phyloP scores from a whole-genome alignment of 2,113 vertebrate genomes.

The Mobula birostris region DNA sequence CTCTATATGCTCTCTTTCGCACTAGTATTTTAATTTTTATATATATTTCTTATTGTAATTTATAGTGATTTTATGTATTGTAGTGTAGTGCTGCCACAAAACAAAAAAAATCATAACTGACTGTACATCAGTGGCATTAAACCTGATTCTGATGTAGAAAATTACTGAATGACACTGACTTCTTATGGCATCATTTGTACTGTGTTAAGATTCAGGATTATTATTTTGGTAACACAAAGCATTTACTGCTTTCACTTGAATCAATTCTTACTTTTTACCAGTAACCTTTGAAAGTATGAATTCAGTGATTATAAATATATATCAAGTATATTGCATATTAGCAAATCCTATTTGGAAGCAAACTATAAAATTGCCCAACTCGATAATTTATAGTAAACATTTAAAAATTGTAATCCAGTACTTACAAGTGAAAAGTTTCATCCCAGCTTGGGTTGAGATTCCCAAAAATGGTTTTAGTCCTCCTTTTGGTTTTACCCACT shows the following conservation, averaged over 20 bases:
- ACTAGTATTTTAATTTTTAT: too few species aligned
- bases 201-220: background rate
- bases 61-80: too few species aligned
- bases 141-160: too few species aligned
- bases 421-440: slow-evolving; percentile 95
- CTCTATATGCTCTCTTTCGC: too few species aligned
- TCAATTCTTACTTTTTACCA: background rate
- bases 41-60: too few species aligned
- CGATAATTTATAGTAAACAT: background rate
- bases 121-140: too few species aligned
- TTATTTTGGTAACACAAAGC: background rate
- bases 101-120: too few species aligned
- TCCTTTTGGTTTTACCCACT: slow-evolving; percentile 90
- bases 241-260: background rate
- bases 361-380: background rate
- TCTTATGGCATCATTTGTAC: background rate
- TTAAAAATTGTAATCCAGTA: slow-evolving; percentile 41
- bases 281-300: background rate
- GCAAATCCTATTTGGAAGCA: background rate
- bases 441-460: slow-evolving; percentile 97
- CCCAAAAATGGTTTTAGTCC: slow-evolving; percentile 95
- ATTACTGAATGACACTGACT: background rate
- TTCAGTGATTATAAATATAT: background rate
- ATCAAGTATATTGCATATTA: background rate
- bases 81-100: too few species aligned